These are phyloP conservation scores for Leptothorax acervorum DNA, from an alignment of 2,888 invertebrate species.

Conservation along the genomic window DNA sequence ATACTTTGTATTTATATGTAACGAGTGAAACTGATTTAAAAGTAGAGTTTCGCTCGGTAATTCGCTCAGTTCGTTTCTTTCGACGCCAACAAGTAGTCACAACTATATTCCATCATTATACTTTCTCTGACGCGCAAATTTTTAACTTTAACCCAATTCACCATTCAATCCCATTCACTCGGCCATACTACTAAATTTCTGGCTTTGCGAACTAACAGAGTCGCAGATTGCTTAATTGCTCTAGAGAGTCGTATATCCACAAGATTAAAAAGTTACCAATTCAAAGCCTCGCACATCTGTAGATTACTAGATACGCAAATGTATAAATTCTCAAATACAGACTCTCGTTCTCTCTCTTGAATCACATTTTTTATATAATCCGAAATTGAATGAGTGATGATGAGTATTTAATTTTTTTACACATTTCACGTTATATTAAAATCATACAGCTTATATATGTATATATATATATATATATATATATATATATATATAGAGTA, in stretches of 20 bases:
- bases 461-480: neutral
- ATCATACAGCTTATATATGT: neutral
- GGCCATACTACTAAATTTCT: neutral
- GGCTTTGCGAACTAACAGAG: neutral
- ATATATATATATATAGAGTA: neutral
- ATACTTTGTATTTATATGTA: neutral
- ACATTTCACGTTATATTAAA: neutral
- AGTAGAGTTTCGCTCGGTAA: conserved; percentile 11
- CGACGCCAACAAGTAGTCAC: neutral
- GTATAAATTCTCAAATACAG: neutral
- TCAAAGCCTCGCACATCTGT: neutral
- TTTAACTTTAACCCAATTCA: conserved; percentile 31
- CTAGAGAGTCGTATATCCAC: conserved; percentile 14
- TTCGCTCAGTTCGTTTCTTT: neutral
- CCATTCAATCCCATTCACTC: conserved; percentile 21
- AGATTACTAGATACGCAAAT: neutral
- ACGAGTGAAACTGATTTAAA: conserved; percentile 22
- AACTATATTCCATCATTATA: conserved; percentile 22
- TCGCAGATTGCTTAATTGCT: conserved; percentile 24
- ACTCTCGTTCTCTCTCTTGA: neutral
- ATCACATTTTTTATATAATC: neutral
- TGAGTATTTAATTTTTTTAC: neutral
- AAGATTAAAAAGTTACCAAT: conserved; percentile 36
- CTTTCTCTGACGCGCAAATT: conserved; percentile 18
- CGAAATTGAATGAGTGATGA: neutral